Conservation (phyloP, 2,797 vertebrate species). For the Masticophis lateralis region DNA sequence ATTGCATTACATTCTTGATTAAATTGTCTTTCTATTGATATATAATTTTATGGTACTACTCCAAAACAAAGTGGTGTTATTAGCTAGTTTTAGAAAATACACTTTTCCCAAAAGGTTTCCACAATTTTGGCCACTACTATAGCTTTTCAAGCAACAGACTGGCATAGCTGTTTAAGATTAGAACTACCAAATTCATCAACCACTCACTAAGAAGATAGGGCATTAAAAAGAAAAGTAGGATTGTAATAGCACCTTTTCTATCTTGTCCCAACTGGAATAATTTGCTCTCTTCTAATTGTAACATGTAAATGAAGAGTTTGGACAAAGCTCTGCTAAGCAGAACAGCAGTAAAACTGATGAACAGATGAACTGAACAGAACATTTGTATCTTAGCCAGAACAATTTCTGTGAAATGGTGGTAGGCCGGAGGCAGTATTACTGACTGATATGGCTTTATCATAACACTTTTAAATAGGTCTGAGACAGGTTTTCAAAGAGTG, state of each 20-base stretch:
- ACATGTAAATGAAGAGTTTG: background rate
- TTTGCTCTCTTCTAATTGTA: background rate
- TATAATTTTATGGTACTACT: too few relatives aligned
- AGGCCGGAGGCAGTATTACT: background rate
- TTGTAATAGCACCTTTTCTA: background rate
- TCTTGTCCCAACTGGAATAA: background rate
- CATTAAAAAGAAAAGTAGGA: background rate
- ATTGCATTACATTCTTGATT: too few relatives aligned
- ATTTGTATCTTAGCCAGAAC: background rate
- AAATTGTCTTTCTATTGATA: too few relatives aligned
- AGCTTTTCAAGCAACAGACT: background rate
- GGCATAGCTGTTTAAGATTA: background rate
- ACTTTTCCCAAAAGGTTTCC: too few relatives aligned
- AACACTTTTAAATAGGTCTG: background rate
- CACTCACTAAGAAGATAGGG: background rate
- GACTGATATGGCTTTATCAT: background rate
- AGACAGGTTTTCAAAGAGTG: background rate
- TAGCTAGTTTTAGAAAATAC: too few relatives aligned
- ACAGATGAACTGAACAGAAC: background rate
- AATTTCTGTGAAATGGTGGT: background rate
- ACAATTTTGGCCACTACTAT: too few relatives aligned
- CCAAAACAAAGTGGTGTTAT: too few relatives aligned
- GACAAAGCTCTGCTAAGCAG: background rate
- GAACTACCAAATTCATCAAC: background rate
- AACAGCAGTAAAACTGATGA: background rate